Base-by-base conservation (phyloP, 2,113 vertebrate species). In the Sinosuthora webbiana region DNA sequence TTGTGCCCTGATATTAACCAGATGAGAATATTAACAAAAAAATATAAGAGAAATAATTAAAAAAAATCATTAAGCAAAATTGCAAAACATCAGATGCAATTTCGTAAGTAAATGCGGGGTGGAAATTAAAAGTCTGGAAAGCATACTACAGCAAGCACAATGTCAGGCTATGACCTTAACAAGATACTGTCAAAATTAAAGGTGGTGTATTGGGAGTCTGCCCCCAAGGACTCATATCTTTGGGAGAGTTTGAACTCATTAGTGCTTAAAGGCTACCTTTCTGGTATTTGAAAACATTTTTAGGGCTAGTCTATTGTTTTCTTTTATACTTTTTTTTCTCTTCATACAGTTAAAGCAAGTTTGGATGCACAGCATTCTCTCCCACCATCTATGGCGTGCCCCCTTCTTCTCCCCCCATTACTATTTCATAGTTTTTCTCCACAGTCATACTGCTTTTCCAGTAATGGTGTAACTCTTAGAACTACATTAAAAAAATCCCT, bases 331-430 rank as follows among this genome's bases (percentile, higher is more conserved):
- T 70, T 84, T 69, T 74, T 62, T 9, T 71, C 12, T 87, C 10
- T 88, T 86, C 33, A 45, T 62, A 42, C 28, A 57, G 4, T 56
- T 60, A 82, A 87, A 62, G 11, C 8, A 49, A n/a, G 25, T 87
- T 74, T 88, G 67, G 15, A 27, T 12, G 3, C 2, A 2, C 77
- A 41, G n/a, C 15, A 11, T 62, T 64, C 15, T 59, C 55, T 79
- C 15, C 31, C 15, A 71, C 13, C 2, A 2, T 41, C 3, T 42
- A 11, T 7, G 15, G 6, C 49, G 49, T 39, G 3, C 2, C 2
- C 3, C 3, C 3, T 33, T 16, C 22, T 56, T 41, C 9, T 39
- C 10, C 8, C 6, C 6, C 9, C 0, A 0, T 60, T 82, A 13
- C 16, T 63, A 19, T 73, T 88, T 79, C 10, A 13, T 24, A 33